Base-by-base conservation (phyloP, 2,113 vertebrate species). In the Megaceryle torquata region DNA sequence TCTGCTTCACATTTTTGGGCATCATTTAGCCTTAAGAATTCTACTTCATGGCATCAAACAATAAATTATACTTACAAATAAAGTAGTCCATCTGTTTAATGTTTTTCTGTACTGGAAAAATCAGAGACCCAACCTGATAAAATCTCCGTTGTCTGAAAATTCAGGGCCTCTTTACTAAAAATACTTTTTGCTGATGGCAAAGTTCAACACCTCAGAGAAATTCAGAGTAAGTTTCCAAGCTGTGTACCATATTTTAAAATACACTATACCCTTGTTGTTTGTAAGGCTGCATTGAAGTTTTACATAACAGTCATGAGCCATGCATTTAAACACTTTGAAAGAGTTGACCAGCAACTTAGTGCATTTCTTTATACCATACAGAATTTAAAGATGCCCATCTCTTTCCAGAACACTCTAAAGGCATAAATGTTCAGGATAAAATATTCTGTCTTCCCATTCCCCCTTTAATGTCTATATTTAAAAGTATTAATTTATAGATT, bases 271-370 rank as follows among this genome's bases (percentile, higher is more conserved):
- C 90, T 98, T 97, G 96, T 97, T 97, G 93, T 97, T 97, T 94
- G 78, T 98, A 98, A 98, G 91, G 97, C 98, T 97, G 96, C 96
- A 98, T 98, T 98, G 97, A 97, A 98, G 96, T 96, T 97, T 95
- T 97, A 97, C 94, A 29, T 99, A 99, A 99, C 99, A 99, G 99
- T 99, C 99, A 96, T 92, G 82, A 97, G 99, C 98, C 99, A 44
- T 97, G 93, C 97, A 84, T 97, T 98, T 97, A 97, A 98, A 98
- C 97, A 97, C 93, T 89, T 96, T 97, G 91, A 64, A 95, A 97
- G 96, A 99, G 98, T 98, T 98, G 98, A 98, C 98, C 97, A 96
- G 98, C 98, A 99, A 98, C 98, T 98, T 98, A 94, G 96, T 93
- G 93, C 87, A 53, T 94, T 97, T 97, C 82, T 83, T 71, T 90